phyloP scores from a whole-genome alignment of 2,113 vertebrate species.

The Sinosuthora webbiana region DNA sequence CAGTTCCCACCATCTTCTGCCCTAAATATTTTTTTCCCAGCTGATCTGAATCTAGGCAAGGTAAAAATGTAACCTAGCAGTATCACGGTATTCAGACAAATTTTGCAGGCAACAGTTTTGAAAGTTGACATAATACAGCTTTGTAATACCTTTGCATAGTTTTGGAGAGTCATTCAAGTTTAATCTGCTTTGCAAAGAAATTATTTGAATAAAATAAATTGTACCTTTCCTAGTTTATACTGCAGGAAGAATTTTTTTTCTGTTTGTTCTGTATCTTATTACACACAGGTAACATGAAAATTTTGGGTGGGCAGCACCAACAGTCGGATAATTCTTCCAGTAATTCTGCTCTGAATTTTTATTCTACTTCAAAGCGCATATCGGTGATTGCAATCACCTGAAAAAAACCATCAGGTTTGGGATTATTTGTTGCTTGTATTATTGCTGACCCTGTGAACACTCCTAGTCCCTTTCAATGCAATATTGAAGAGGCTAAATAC shows the following conservation, averaged over 20 bases:
- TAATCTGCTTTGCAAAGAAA: slow-evolving; percentile 3
- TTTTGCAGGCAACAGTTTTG: neutral
- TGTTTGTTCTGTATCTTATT: neutral
- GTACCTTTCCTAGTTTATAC: neutral
- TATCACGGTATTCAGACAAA: neutral
- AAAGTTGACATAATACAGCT: neutral
- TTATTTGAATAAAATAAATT: slow-evolving; percentile 3
- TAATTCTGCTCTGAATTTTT: neutral
- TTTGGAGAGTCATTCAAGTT: neutral
- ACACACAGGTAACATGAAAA: neutral
- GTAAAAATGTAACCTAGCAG: neutral
- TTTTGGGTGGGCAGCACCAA: neutral
- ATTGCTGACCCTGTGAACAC: neutral
- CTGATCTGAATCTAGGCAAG: neutral
- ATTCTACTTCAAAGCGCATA: neutral
- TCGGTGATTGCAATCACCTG: neutral
- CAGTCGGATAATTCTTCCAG: neutral
- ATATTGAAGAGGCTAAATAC: neutral
- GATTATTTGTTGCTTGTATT: neutral
- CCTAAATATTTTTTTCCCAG: neutral
- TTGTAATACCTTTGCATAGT: neutral
- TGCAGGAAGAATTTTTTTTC: neutral
- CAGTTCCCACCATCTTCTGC: neutral
- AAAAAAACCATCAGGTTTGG: neutral
- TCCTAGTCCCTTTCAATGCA: neutral